Evolutionary conservation across 2,797 vertebrate genomes (phyloP).

Genomic region (Pelobates cultripes): DNA sequence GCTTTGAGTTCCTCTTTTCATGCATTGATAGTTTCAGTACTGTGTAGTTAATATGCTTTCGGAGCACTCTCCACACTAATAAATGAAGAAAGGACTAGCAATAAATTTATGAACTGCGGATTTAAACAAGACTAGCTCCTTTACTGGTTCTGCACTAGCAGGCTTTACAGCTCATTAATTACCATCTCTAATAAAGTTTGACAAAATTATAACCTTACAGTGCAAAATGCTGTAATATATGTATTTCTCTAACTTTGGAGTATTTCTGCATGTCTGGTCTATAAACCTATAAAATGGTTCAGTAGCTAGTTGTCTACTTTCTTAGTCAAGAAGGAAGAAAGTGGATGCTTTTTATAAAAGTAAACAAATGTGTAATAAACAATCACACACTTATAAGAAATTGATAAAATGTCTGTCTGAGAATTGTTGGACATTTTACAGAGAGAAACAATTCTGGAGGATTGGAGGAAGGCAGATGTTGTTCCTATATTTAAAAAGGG

Average conservation of each 20-base stretch:
- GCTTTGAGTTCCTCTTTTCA: constrained; percentile 44
- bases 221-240: constrained; percentile 83
- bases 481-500: too few relatives aligned
- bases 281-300: constrained; percentile 74
- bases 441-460: too few relatives aligned
- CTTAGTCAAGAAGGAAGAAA: constrained; percentile 37
- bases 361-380: too few relatives aligned
- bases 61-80: constrained; percentile 71
- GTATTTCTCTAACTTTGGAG: constrained; percentile 77
- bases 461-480: too few relatives aligned
- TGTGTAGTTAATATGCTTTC: constrained; percentile 62
- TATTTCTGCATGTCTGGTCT: constrained; percentile 73
- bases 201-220: constrained; percentile 85
- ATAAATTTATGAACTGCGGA: constrained; percentile 78
- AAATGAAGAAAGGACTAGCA: constrained; percentile 72
- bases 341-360: constrained; percentile 18
- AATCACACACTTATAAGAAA: too few relatives aligned
- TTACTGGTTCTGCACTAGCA: constrained; percentile 79
- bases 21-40: constrained; percentile 51
- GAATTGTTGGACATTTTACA: too few relatives aligned
- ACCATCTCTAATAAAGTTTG: constrained; percentile 84
- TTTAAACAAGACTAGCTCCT: constrained; percentile 76
- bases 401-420: too few relatives aligned
- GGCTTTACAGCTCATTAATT: constrained; percentile 86
- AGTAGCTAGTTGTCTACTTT: constrained; percentile 59